Evolutionary conservation across 2,113 vertebrate genomes (phyloP).

Genomic region (Spermophilus dauricus): DNA sequence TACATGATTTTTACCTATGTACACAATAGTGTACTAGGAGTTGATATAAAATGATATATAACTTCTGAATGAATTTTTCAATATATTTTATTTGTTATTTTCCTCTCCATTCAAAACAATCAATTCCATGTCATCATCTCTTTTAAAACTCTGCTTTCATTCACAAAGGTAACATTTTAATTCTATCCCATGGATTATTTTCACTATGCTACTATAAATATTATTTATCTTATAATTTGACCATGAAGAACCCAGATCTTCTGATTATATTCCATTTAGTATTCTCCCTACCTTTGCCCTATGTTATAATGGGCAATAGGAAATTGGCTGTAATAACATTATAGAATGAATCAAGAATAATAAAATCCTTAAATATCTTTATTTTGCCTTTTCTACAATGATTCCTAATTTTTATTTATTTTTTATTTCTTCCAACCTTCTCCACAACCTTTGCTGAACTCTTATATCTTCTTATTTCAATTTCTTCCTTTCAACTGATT

Average conservation of each 20-base stretch:
- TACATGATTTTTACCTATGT: not conserved
- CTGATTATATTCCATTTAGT: not conserved
- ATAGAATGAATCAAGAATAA: not conserved
- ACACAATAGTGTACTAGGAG: not conserved
- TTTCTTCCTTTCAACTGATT: constrained; percentile 5
- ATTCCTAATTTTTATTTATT: not conserved
- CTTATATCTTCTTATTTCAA: not conserved
- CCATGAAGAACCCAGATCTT: not conserved
- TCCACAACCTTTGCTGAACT: constrained; percentile 8
- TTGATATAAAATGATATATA: not conserved
- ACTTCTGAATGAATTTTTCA: not conserved
- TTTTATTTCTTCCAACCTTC: not conserved
- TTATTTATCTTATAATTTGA: not conserved
- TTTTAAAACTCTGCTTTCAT: not conserved
- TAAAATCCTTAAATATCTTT: constrained; percentile 5
- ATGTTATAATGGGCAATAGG: not conserved
- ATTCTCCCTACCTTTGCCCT: not conserved
- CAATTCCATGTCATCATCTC: not conserved
- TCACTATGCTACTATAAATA: not conserved
- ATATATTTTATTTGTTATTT: not conserved
- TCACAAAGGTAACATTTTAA: not conserved
- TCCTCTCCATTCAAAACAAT: constrained; percentile 30
- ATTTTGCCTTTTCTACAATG: not conserved
- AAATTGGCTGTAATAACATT: not conserved
- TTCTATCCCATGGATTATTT: not conserved